Base-by-base conservation (phyloP, 2,888 invertebrate genomes). In the Plagodis pulveraria region DNA sequence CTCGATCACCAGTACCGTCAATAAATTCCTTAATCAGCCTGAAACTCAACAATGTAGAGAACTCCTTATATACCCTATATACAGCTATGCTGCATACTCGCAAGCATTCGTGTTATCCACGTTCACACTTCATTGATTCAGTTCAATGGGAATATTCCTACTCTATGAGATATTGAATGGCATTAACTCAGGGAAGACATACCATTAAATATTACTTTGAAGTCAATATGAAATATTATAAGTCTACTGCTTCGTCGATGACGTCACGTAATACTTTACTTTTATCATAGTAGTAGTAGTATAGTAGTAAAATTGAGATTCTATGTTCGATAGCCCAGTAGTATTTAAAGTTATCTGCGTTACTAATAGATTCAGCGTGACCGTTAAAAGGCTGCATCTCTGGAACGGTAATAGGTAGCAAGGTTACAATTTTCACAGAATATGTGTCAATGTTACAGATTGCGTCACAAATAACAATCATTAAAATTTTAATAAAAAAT, bases 81-180 rank as follows among this genome's bases (percentile, higher is more conserved):
- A 47, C 47, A 48, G 51, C 56, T 48, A 56, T 34, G 4, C 50
- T 40, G 33, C 43, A 36, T 41, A 56, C 52, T 53, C 63, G 68
- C 74, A 78, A 72, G 77, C 82, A 78, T 84, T 78, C 80, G 68
- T 80, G 85, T 87, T 89, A 89, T 89, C 87, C 87, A 71, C 43
- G 74, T 80, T 84, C 78, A 81, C 84, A 81, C 86, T 83, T 84
- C 87, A 87, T 87, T 87, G 85, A 74, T 76, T 77, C 74, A 69
- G 71, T 71, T 83, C 81, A 83, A 85, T 84, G 83, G 80, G 78
- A 80, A 81, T 82, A 84, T 84, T 84, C 78, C 78, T 77, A 83
- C 77, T 83, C 80, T 78, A 56, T 56, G 60, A 60, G 60, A 56
- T 52, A 60, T 60, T 40, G 51, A 47, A 43, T 44, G 51, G 48